Evolutionary conservation across 2,888 invertebrate species (phyloP), one percentile per base, ranked within the genome.

Genomic region (Chydorus sphaericus): DNA sequence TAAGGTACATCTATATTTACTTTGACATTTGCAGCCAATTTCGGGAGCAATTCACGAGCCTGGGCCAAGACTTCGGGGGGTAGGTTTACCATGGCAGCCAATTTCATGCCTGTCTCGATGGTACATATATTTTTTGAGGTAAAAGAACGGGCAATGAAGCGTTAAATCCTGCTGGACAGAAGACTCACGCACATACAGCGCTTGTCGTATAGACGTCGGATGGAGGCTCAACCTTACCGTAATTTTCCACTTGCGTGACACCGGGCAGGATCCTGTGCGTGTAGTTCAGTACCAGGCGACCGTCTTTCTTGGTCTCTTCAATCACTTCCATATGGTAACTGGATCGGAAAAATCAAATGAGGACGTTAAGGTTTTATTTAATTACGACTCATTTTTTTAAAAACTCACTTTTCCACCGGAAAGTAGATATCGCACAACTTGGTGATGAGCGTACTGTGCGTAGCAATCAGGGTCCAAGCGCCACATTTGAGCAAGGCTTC

Each of bases 401-500:
- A 37, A 30, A 66, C 73, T 70, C 76, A 89, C 89, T 84, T 85
- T 58, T 77, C 76, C 10, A 86, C 81, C 67, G 84, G 87, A 49
- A 70, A 71, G 64, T 83, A 82, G 18, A 81, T 62, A 49, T 81
- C 77, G 54, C 78, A 71, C 7, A 86, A 65, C 66, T 77, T 78
- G 0, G 83, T 79, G 14, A 86, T 66, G 61, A 76, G 75, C 37
- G 75, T 70, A 64, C 79, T 84, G 67, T 87, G 86, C 0, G 85
- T 85, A 0, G 84, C 81, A 44, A 82, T 75, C 63, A 82, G 82
- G 4, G 78, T 75, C 62, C 82, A 83, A 2, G 63, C 75, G 59
- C 77, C 70, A 33, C 77, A 76, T 48, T 69, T 66, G 2, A 83
- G 66, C 4, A 92, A 72, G 60, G 78, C 75, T 70, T 89, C 87